A percentile compares a stretch with the other conserved stretches of the same genome.
These are phyloP conservation scores for Todus mexicanus DNA, from an alignment of 2,797 vertebrate species.

Conservation along the genomic window DNA sequence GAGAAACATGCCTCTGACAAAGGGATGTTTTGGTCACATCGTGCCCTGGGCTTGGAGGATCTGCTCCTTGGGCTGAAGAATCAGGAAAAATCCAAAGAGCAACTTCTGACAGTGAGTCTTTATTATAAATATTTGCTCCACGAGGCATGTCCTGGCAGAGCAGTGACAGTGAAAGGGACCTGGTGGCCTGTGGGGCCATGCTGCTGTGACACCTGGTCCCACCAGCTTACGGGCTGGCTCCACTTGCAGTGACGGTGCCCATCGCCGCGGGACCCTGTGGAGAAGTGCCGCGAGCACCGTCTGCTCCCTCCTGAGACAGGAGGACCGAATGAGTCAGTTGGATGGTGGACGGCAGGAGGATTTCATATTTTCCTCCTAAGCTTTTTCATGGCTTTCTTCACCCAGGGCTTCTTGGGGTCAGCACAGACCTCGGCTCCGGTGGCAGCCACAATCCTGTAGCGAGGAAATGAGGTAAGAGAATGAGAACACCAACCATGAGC, in stretches of 20 bases:
- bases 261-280: fast-evolving
- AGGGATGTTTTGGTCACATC: fast-evolving
- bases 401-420: neutral
- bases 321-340: fast-evolving
- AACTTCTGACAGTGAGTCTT: neutral
- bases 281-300: fast-evolving
- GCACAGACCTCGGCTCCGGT: fast-evolving
- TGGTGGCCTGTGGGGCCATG: fast-evolving
- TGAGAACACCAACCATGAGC: neutral
- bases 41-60: neutral
- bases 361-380: neutral
- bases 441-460: neutral
- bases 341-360: neutral
- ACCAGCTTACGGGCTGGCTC: fast-evolving
- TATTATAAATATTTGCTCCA: slow-evolving; percentile 3
- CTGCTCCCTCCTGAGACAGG: neutral
- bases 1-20: fast-evolving
- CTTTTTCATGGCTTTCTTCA: neutral
- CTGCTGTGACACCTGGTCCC: neutral
- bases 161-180: neutral
- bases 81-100: neutral
- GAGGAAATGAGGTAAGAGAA: neutral
- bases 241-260: fast-evolving
- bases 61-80: neutral
- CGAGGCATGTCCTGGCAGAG: neutral